Evolutionary conservation across 2,888 invertebrate genomes (phyloP).

Genomic region (Lamellibrachia satsuma): DNA sequence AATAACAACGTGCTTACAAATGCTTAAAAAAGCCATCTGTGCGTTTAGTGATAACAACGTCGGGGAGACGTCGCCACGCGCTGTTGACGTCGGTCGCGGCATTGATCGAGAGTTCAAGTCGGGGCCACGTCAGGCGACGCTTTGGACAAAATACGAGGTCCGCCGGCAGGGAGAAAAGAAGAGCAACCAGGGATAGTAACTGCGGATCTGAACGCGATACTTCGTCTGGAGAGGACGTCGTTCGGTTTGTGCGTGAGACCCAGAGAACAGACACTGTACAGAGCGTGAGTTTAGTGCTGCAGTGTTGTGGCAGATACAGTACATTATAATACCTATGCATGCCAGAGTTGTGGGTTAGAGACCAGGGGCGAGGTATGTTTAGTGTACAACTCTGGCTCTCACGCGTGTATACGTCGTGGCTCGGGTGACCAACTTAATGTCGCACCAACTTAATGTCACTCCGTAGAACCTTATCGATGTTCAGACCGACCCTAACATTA

Average conservation of each 20-base stretch:
- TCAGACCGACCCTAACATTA: not conserved
- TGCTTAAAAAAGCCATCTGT: no score
- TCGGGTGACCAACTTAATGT: not conserved
- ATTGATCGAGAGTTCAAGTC: not conserved
- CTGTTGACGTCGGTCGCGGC: not conserved
- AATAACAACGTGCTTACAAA: not conserved
- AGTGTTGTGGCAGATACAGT: not conserved
- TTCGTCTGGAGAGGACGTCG: not conserved
- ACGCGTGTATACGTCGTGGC: not conserved
- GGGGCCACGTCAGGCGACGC: not conserved
- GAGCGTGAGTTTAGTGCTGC: not conserved
- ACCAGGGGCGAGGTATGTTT: not conserved
- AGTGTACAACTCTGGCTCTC: not conserved
- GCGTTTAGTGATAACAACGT: not conserved
- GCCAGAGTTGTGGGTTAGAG: not conserved
- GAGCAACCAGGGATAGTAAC: not conserved
- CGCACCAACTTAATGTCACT: no score
- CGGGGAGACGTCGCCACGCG: not conserved
- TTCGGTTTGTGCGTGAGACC: not conserved
- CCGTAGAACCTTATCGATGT: not conserved
- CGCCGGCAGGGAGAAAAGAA: not conserved
- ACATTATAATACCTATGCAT: not conserved
- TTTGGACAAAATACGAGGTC: not conserved
- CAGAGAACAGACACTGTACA: not conserved
- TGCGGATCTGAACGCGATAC: not conserved